These are phyloP conservation scores for Chirona hameri DNA, from an alignment of 2,888 invertebrate species.

Conservation along the genomic window DNA sequence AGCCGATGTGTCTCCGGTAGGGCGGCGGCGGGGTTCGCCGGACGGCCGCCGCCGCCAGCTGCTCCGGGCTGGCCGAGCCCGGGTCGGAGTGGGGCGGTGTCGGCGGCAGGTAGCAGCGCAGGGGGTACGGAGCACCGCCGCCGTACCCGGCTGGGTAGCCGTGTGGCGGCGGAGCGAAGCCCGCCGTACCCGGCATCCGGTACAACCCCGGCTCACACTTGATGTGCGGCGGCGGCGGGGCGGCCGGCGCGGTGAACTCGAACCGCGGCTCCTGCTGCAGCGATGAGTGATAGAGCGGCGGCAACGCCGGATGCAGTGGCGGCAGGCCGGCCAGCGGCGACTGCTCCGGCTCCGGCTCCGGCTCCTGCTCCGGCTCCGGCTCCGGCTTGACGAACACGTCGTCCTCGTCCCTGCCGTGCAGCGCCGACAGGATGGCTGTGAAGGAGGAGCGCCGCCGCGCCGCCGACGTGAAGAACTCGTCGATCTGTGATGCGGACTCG, in stretches of 20 bases:
- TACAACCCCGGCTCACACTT: constrained; percentile 35
- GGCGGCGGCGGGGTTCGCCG: constrained; percentile 32
- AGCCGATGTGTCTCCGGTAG: constrained; percentile 29
- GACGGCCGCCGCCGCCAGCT: not conserved
- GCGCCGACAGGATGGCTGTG: constrained; percentile 24
- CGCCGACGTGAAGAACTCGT: constrained; percentile 58
- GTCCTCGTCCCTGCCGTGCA: constrained; percentile 11
- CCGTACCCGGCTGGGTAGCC: constrained; percentile 7
- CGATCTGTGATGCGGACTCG: constrained; percentile 60
- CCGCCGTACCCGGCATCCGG: constrained; percentile 5
- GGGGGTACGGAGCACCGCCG: constrained; percentile 8
- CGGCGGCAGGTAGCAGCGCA: constrained; percentile 31
- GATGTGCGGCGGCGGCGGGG: not conserved
- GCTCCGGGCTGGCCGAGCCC: constrained; percentile 34
- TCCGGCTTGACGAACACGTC: constrained; percentile 28
- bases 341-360: constrained; percentile 43
- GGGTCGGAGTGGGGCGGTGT: constrained; percentile 27
- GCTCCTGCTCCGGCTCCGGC: not conserved
- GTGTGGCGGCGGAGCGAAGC: not conserved
- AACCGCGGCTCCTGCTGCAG: not conserved
- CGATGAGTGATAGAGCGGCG: not conserved
- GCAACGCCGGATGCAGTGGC: constrained; percentile 12
- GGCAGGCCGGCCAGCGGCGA: constrained; percentile 43
- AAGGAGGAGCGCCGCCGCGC: constrained; percentile 39
- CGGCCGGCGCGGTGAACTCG: constrained; percentile 1